Evolutionary conservation across 2,888 invertebrate species (phyloP).

Genomic region (Aspidiotus destructor): DNA sequence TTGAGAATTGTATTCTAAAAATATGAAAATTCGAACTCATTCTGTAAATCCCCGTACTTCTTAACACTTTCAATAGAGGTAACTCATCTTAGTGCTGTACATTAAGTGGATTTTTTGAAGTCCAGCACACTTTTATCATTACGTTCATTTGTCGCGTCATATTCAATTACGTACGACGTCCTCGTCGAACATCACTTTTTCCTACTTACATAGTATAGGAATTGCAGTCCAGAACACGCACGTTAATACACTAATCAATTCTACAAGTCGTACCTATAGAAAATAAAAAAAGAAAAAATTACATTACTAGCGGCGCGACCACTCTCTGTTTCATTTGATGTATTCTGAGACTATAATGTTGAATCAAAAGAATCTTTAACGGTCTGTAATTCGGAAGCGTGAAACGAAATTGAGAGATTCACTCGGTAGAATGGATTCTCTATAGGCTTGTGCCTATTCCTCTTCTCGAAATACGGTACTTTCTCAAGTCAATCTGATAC

Average conservation of each 20-base stretch:
- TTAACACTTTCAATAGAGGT: too few relatives aligned
- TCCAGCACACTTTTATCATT: background rate
- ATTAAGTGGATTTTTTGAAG: too few relatives aligned
- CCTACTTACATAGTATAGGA: too few relatives aligned
- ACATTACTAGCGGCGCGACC: background rate
- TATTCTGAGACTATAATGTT: background rate
- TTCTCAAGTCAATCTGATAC: background rate
- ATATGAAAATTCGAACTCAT: too few relatives aligned
- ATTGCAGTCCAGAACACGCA: background rate
- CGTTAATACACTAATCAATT: conserved; percentile 1
- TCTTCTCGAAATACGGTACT: background rate
- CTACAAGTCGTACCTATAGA: background rate
- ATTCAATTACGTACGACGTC: background rate
- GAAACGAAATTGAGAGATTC: conserved; percentile 3
- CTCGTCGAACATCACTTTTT: background rate
- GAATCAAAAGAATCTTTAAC: conserved; percentile 2
- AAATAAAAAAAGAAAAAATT: background rate
- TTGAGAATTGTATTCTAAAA: too few relatives aligned
- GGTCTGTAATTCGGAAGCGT: background rate
- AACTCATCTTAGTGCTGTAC: too few relatives aligned
- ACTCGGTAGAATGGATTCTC: background rate
- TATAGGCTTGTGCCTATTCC: background rate
- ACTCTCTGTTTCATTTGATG: background rate
- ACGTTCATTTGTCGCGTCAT: background rate
- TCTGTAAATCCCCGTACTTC: too few relatives aligned